Conservation (phyloP, 2,113 vertebrate genomes). For the Hemicordylus capensis region DNA sequence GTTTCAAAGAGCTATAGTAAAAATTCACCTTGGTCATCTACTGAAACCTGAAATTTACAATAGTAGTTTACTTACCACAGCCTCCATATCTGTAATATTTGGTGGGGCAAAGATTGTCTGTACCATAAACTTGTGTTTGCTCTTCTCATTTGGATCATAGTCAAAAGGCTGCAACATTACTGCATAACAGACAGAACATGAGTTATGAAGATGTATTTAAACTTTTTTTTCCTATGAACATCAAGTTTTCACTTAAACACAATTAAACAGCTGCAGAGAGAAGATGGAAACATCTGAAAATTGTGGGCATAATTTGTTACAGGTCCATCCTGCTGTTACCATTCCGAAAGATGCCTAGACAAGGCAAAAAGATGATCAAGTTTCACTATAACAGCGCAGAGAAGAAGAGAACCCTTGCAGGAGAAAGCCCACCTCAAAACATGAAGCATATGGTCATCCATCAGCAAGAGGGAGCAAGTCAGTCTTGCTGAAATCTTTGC, state of each 20-base stretch:
- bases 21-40: background rate
- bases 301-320: background rate
- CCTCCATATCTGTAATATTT: slow-evolving; percentile 91
- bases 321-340: background rate
- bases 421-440: background rate
- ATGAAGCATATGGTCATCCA: background rate
- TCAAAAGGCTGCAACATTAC: slow-evolving; percentile 99
- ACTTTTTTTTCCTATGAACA: background rate
- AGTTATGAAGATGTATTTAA: background rate
- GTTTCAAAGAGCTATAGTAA: slow-evolving; percentile 1
- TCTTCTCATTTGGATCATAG: slow-evolving; percentile 98
- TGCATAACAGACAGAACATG: slow-evolving; percentile 68
- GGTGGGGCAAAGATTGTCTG: slow-evolving; percentile 96
- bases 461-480: background rate
- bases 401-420: background rate
- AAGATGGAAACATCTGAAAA: background rate
- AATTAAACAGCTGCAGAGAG: background rate
- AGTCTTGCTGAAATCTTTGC: background rate
- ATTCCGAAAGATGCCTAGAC: background rate
- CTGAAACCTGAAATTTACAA: background rate
- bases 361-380: too few relatives aligned
- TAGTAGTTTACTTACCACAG: slow-evolving; percentile 85
- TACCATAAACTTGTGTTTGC: slow-evolving; percentile 99
- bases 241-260: slow-evolving; percentile 19
- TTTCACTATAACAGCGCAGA: background rate